Evolutionary conservation across 1,140 invertebrate genomes (phyloP).

Genomic region (Patella vulgata): DNA sequence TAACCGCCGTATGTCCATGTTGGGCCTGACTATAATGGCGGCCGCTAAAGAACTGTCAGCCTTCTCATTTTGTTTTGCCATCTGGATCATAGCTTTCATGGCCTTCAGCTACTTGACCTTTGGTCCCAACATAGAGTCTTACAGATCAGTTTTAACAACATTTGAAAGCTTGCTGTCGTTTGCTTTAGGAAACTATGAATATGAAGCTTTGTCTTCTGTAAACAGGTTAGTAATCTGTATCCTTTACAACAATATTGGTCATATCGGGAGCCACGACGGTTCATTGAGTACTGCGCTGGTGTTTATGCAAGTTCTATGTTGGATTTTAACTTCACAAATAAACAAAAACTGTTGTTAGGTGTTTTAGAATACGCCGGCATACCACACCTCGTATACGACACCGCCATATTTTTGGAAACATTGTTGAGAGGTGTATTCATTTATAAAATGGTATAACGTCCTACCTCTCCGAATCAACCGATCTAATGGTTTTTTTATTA

Average conservation of each 20-base stretch:
- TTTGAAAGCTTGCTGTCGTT: conserved; percentile 48
- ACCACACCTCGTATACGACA: too few species aligned
- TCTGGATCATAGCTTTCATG: conserved; percentile 57
- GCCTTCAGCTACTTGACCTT: conserved; percentile 68
- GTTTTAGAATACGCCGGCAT: too few species aligned
- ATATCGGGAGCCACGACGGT: too few species aligned
- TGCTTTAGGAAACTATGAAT: conserved; percentile 41
- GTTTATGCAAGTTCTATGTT: too few species aligned
- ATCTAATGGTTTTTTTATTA: too few species aligned
- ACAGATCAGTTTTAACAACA: conserved; percentile 64
- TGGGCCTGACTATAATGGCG: conserved; percentile 59
- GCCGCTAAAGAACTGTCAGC: conserved; percentile 54
- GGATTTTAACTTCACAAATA: too few species aligned
- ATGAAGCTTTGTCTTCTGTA: neutral
- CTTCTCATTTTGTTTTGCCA: conserved; percentile 60
- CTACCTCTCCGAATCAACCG: too few species aligned
- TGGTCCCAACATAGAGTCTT: conserved; percentile 61
- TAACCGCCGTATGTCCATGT: conserved; percentile 68
- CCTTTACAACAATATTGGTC: neutral
- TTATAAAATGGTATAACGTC: too few species aligned
- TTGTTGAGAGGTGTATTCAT: too few species aligned
- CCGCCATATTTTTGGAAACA: too few species aligned
- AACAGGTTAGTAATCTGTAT: conserved; percentile 23
- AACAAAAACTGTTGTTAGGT: too few species aligned
- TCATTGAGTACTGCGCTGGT: too few species aligned